phyloP scores from a whole-genome alignment of 2,888 invertebrate genomes.

The Acanthosepion lycidas region DNA sequence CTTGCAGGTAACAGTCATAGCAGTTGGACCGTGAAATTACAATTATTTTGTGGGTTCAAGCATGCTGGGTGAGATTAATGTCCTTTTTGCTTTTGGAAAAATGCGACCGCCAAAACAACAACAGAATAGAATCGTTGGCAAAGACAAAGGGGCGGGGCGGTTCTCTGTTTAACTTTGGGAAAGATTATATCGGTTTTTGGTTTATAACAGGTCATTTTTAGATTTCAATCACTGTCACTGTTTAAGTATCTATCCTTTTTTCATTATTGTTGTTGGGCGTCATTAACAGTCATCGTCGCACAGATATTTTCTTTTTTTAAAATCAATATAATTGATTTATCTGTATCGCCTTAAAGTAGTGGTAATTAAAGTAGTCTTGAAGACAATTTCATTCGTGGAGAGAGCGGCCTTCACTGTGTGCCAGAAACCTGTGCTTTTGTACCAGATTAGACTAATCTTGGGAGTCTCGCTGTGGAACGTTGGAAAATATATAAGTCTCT shows the following conservation, averaged over 20 bases:
- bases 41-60: slow-evolving; percentile 33
- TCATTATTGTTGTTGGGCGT: too few relatives aligned
- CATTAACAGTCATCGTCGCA: too few relatives aligned
- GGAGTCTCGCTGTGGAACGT: neutral
- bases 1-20: neutral
- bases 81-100: slow-evolving; percentile 33
- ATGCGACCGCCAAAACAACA: neutral
- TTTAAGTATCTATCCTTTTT: too few relatives aligned
- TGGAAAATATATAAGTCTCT: too few relatives aligned
- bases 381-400: too few relatives aligned
- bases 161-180: neutral
- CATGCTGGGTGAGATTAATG: neutral
- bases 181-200: neutral
- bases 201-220: too few relatives aligned
- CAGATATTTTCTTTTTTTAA: too few relatives aligned
- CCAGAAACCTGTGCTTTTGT: neutral
- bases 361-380: too few relatives aligned
- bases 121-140: neutral
- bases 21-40: neutral
- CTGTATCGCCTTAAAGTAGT: too few relatives aligned
- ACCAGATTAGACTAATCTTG: neutral
- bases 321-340: too few relatives aligned
- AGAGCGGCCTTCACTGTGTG: too few relatives aligned
- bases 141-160: neutral
- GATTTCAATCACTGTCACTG: too few relatives aligned